Conservation (phyloP, 2,797 vertebrate species). For the Lepilemur ruficaudatus region DNA sequence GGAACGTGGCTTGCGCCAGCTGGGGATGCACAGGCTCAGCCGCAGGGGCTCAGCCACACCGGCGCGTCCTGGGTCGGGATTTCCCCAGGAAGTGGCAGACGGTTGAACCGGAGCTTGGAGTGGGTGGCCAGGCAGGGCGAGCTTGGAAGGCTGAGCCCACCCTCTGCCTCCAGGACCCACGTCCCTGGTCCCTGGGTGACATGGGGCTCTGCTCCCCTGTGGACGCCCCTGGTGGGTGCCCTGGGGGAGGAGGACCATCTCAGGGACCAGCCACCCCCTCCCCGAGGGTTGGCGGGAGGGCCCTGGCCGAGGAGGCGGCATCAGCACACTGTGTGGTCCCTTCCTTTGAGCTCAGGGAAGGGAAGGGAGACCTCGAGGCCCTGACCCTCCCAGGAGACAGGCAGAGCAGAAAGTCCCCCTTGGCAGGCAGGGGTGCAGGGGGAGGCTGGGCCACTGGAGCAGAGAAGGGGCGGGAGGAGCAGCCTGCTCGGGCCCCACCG, state of each 20-base stretch:
- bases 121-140: fast-evolving
- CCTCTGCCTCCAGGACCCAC: background rate
- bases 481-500: background rate
- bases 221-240: background rate
- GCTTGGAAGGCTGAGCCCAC: background rate
- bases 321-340: background rate
- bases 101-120: background rate
- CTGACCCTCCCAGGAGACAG: background rate
- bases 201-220: background rate
- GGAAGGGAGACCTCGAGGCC: background rate
- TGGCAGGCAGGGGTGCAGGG: background rate
- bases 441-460: no score
- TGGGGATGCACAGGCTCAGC: background rate
- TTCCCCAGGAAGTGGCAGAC: background rate
- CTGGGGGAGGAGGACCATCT: no score
- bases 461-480: background rate
- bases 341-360: background rate
- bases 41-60: background rate
- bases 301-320: background rate
- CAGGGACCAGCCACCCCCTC: background rate
- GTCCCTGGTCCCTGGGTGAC: background rate
- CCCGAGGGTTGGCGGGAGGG: background rate
- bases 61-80: background rate
- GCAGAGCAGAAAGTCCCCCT: no score
- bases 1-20: background rate